Conservation (phyloP, 2,888 invertebrate genomes). For the Hymenopus coronatus region DNA sequence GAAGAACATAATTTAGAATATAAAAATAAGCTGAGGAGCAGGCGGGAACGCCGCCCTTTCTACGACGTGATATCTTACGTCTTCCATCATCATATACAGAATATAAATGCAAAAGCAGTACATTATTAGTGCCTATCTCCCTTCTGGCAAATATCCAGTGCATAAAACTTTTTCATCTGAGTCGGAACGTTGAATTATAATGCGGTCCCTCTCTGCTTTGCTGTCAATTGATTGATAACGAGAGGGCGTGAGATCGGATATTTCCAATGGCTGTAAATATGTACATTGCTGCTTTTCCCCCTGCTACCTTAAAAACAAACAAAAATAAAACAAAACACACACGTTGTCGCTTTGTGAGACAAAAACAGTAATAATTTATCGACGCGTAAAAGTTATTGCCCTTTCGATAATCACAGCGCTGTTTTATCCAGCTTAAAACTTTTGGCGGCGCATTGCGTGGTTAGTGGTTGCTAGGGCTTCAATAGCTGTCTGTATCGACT, state of each 20-base stretch:
- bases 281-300: background rate
- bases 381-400: background rate
- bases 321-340: background rate
- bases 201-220: background rate
- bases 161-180: background rate
- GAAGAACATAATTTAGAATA: too few relatives aligned
- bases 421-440: background rate
- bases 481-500: background rate
- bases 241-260: background rate
- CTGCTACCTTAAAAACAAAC: background rate
- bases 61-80: too few relatives aligned
- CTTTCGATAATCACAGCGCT: background rate
- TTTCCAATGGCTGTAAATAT: background rate
- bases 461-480: background rate
- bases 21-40: too few relatives aligned
- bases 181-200: background rate
- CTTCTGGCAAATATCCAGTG: background rate
- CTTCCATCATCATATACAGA: too few relatives aligned
- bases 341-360: background rate
- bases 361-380: background rate
- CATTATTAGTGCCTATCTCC: background rate
- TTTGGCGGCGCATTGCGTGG: background rate
- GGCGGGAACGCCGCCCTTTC: too few relatives aligned
- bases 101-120: too few relatives aligned
- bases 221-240: background rate